These are phyloP conservation scores for Tragelaphus strepsiceros DNA, from an alignment of 2,113 vertebrate genomes.

Conservation along the genomic window DNA sequence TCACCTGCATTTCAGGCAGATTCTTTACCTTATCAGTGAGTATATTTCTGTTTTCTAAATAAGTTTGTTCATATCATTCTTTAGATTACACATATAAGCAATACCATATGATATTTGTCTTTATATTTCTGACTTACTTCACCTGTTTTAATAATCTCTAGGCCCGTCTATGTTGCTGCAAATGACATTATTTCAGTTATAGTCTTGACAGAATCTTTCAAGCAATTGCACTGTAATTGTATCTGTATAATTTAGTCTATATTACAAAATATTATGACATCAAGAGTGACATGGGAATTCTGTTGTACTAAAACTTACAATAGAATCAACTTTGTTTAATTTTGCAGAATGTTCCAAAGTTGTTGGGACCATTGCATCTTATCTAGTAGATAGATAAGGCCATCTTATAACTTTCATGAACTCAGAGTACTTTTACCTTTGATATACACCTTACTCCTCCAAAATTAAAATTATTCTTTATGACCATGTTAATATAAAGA, in stretches of 20 bases:
- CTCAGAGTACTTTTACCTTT: background rate
- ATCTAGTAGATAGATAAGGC: background rate
- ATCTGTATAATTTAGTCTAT: background rate
- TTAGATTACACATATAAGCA: background rate
- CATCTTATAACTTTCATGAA: background rate
- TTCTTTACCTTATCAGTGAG: background rate
- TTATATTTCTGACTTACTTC: background rate
- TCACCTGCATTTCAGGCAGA: background rate
- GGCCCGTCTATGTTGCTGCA: background rate
- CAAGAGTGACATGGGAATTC: background rate
- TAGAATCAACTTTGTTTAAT: background rate
- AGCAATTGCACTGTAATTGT: background rate
- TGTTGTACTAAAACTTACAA: background rate
- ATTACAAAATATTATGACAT: background rate
- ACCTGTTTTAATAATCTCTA: background rate
- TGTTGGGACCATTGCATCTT: background rate
- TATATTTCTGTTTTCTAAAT: background rate
- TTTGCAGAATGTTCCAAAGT: background rate
- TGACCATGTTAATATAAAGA: background rate
- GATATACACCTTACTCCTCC: background rate
- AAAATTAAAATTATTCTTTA: background rate
- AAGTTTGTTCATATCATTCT: rapidly evolving
- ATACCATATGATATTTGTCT: background rate
- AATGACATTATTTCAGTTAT: background rate
- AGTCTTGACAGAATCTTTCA: background rate